Evolutionary conservation across 1,140 invertebrate species (phyloP).

Genomic region (Danaus melanippus): DNA sequence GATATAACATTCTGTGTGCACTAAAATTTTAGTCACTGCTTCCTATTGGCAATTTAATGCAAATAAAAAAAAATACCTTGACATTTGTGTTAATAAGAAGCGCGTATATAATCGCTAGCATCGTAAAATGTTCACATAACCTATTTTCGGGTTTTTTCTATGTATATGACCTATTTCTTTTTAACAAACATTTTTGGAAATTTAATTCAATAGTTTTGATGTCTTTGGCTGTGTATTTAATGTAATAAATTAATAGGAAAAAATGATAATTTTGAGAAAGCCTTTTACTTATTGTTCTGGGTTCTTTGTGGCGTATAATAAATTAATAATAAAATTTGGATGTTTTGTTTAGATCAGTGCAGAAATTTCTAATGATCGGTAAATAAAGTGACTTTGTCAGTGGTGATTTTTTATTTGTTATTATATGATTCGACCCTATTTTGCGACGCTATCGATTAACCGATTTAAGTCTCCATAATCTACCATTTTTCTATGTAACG

Average conservation of each 20-base stretch:
- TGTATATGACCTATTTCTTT: constrained; percentile 52
- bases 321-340: constrained; percentile 52
- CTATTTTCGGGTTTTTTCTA: constrained; percentile 48
- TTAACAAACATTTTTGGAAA: constrained; percentile 49
- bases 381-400: constrained; percentile 65
- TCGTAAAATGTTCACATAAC: constrained; percentile 72
- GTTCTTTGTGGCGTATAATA: constrained; percentile 49
- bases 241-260: constrained; percentile 40
- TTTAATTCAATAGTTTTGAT: constrained; percentile 65
- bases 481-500: constrained; percentile 65
- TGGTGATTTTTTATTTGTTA: constrained; percentile 42
- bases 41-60: constrained; percentile 33
- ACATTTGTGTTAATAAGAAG: constrained; percentile 21
- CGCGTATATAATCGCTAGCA: constrained; percentile 55
- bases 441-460: constrained; percentile 49
- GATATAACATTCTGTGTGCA: constrained; percentile 37
- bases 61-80: constrained; percentile 21
- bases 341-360: constrained; percentile 67
- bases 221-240: constrained; percentile 70
- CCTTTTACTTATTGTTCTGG: constrained; percentile 50
- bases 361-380: constrained; percentile 57
- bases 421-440: constrained; percentile 26
- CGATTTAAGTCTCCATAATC: constrained; percentile 17
- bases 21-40: constrained; percentile 35
- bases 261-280: constrained; percentile 47